A percentile compares a stretch with the other conserved stretches of the same genome.
These are phyloP conservation scores for Aphidoletes aphidimyza DNA, from an alignment of 2,888 invertebrate species.

Conservation along the genomic window DNA sequence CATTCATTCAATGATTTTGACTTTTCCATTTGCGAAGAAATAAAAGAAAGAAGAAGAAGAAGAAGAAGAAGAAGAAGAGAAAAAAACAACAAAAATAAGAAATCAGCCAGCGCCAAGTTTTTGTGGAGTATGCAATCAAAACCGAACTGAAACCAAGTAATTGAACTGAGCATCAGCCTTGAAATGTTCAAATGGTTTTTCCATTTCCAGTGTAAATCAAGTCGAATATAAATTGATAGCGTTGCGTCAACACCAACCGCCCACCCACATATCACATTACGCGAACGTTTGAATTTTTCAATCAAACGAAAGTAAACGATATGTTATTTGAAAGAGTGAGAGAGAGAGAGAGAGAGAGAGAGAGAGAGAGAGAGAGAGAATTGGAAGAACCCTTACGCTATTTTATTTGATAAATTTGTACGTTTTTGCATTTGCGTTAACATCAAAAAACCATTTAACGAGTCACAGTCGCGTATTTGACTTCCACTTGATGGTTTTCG, in stretches of 20 bases:
- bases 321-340: no score
- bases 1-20: no score
- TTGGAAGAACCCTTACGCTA: conserved; percentile 7
- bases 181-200: background rate
- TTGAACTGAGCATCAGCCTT: conserved; percentile 23
- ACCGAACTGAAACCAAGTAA: background rate
- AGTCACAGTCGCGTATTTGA: background rate
- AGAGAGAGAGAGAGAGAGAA: no score
- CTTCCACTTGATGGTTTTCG: conserved; percentile 35
- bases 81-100: no score
- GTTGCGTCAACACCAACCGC: background rate
- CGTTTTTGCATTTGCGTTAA: background rate
- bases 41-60: no score
- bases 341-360: no score
- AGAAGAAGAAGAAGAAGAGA: no score
- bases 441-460: conserved; percentile 33
- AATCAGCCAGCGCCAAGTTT: background rate
- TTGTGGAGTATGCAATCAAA: background rate
- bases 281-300: conserved; percentile 3
- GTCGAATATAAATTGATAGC: conserved; percentile 37
- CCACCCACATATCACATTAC: background rate
- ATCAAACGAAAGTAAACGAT: conserved; percentile 34
- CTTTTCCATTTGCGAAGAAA: no score
- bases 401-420: background rate
- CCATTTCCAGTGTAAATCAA: conserved; percentile 22